A percentile compares a stretch with the other conserved stretches of the same genome.
Evolutionary conservation across 2,797 vertebrate genomes (phyloP).

Genomic region (Hyperoplus immaculatus): DNA sequence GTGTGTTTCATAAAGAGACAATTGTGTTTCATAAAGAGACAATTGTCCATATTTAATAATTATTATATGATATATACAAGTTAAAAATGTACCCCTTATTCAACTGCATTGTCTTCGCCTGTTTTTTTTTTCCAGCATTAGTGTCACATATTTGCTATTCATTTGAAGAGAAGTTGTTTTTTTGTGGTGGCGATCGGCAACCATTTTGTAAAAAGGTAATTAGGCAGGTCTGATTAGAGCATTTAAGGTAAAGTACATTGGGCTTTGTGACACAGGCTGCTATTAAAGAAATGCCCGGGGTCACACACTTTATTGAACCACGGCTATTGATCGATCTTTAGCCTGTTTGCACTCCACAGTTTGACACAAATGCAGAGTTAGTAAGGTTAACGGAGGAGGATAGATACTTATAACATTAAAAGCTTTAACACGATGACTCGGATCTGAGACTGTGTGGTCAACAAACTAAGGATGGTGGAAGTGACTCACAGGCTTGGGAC

Average conservation of each 20-base stretch:
- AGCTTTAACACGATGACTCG: constrained; percentile 38
- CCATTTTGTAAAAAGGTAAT: constrained; percentile 19
- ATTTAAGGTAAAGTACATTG: constrained; percentile 52
- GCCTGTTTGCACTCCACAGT: constrained; percentile 56
- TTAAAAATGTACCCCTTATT: no score
- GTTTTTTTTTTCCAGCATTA: background rate
- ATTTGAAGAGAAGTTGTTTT: no score
- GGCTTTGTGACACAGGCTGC: constrained; percentile 54
- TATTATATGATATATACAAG: no score
- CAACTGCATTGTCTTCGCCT: no score
- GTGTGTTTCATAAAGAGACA: no score
- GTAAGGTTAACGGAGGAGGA: constrained; percentile 55
- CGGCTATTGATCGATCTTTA: constrained; percentile 61
- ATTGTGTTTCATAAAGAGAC: no score
- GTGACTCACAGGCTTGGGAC: background rate
- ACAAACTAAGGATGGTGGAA: constrained; percentile 11
- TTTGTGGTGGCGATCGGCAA: background rate
- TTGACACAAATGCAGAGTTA: constrained; percentile 74
- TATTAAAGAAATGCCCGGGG: constrained; percentile 62
- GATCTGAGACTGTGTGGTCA: constrained; percentile 28
- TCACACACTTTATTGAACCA: constrained; percentile 62
- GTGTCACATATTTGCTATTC: no score
- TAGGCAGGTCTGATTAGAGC: constrained; percentile 45
- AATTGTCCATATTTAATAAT: no score
- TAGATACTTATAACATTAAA: constrained; percentile 62